Base-by-base conservation (phyloP, 92 coral and sea anemone genomes). In the Phymanthus crucifer region DNA sequence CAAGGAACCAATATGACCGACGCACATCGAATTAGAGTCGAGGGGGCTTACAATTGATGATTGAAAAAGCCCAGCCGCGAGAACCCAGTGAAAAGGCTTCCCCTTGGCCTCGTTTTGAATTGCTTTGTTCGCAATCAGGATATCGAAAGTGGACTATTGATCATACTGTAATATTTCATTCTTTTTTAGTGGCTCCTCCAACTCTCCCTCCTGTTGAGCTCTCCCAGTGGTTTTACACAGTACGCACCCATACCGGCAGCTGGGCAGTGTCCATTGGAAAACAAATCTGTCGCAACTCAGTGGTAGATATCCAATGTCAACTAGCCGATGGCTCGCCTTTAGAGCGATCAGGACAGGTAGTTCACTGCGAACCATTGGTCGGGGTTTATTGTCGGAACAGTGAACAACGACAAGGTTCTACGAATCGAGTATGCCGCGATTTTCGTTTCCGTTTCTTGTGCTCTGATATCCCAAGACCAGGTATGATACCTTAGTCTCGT, bases 351-450 rank as follows among this genome's bases (percentile, higher is more conserved):
- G 91, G 89, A 5, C 93, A 93, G 72, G 81, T 74, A 11, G 90
- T 93, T 26, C 93, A 89, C 64, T 96, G 99, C 37, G 90, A 93
- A 65, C 89, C 86, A 71, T 77, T 88, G 12, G 83, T 96, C 6
- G 99, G 99, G 1, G 91, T 96, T 26, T 91, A 89, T 56, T 96
- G 99, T 67, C 91, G 98, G 71, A 96, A 90, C 74, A 88, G 83
- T 14, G 99, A 96, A 71, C 99, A 93, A 47, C 26, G 83, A 26
- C 82, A 72, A 37, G 66, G 43, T n/a, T 81, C 57, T 43, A 73
- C 74, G 10, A 57, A 56, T 40, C 76, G 47, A n/a, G 75, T 45
- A 29, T 96, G 99, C 58, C 86, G 79, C 45, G 95, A 95, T 35
- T 95, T 91, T 86, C 94, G 95, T 56, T 95, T 95, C 80, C 90